Base-by-base conservation (phyloP, 1,140 invertebrate species). In the Orchestia grillus region DNA sequence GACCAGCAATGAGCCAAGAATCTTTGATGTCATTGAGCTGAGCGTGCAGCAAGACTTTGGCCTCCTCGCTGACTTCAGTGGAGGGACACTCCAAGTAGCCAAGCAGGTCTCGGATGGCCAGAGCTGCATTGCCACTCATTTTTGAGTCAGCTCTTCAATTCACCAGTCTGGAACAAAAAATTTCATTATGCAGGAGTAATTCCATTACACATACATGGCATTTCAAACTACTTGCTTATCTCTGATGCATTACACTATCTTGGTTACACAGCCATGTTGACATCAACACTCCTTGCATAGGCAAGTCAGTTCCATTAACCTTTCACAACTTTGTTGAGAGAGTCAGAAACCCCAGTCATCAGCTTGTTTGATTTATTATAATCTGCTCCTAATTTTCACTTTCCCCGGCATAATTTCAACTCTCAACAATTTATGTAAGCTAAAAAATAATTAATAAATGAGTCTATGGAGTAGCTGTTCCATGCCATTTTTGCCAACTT, bases 1-100 rank as follows among this genome's bases (percentile, higher is more conserved):
- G 92, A 16, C 92, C 92, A 45, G 92, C 92, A 94, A 94, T 47
- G 0, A 94, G 92, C 92, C 92, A 94, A 8, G 92, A 94, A 19
- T 94, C 92, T 28, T 47, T 94, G 43, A 47, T n/a, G 11, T 44
- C 43, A 40, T 94, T 94, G 92, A 94, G 92, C 40, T 94, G 92
- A 11, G 15, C 3, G 92, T 94, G 92, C 43, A 94, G 92, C 44
- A 45, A 40, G 15, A 6, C 92, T 40, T 44, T 44, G 44, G 92
- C 92, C 44, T 94, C 92, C 40, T 94, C 92, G 40, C 41, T n/a
- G 40, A 94, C 92, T 40, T 94, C 92, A 11, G 92, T 40, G 8
- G 43, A 40, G 43, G 92, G 92, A 47, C 92, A 94, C n/a, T 94
- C 92, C 36, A 94, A 44, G 44, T 94, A 94, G 6, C 92, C 92